Percentiles rank a stretch among this genome's conserved stretches.
Conservation (phyloP, 2,113 vertebrate species). For the Scalopus aquaticus region DNA sequence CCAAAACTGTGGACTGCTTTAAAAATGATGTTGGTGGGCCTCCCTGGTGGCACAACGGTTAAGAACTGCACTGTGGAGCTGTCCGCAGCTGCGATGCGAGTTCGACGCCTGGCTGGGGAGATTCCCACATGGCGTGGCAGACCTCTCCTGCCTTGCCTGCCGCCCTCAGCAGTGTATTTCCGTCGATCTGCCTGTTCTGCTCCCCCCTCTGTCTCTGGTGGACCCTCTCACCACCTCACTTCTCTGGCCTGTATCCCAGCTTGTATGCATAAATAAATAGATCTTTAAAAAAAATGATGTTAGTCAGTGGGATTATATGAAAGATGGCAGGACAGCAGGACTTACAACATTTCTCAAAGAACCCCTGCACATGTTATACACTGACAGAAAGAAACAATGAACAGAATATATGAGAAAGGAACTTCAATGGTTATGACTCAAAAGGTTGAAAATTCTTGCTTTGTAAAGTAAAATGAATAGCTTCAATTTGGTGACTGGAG, state of each 20-base stretch:
- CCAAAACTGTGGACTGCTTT: fast-evolving
- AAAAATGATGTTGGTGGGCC: neutral
- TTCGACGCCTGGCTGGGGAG: too few species aligned
- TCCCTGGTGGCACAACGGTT: too few species aligned
- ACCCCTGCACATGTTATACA: fast-evolving
- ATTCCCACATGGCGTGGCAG: too few species aligned
- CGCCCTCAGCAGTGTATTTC: too few species aligned
- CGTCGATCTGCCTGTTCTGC: too few species aligned
- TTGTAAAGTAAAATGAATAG: neutral
- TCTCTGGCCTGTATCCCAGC: too few species aligned
- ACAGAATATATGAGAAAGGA: neutral
- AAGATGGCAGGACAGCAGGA: neutral
- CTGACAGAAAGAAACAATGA: fast-evolving
- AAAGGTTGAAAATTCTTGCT: fast-evolving
- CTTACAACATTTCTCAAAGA: neutral
- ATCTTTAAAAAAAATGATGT: neutral
- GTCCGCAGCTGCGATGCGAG: too few species aligned
- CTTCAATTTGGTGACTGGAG: neutral
- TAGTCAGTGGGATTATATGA: neutral
- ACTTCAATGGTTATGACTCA: neutral
- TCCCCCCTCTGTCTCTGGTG: too few species aligned
- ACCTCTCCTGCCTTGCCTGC: too few species aligned
- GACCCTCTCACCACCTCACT: too few species aligned
- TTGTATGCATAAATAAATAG: too few species aligned
- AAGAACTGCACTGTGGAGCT: too few species aligned